Evolutionary conservation across 2,888 invertebrate species (phyloP).

Genomic region (Oxycera nigricornis): DNA sequence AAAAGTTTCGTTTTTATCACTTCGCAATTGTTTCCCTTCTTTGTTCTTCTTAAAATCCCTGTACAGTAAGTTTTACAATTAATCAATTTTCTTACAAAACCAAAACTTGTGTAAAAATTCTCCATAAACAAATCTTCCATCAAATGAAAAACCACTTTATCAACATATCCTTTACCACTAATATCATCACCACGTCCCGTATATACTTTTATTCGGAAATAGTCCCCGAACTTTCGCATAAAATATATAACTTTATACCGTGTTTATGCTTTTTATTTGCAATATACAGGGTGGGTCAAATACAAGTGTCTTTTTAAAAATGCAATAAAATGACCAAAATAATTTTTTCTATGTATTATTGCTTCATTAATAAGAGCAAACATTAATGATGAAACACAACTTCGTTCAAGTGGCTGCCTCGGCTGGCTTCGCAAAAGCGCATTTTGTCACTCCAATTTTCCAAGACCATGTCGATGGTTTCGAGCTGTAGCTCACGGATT

Average conservation of each 20-base stretch:
- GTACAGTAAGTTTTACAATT: slow-evolving; percentile 22
- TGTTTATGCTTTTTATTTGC: no score
- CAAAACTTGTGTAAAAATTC: slow-evolving; percentile 30
- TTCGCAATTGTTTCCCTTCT: slow-evolving; percentile 1
- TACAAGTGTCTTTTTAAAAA: slow-evolving; percentile 2
- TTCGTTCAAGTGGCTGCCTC: not conserved
- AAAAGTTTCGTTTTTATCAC: no score
- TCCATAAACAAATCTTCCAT: slow-evolving; percentile 8
- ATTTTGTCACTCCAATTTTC: slow-evolving; percentile 1
- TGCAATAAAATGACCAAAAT: not conserved
- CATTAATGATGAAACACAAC: not conserved
- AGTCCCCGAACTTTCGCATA: no score
- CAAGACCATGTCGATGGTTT: slow-evolving; percentile 5
- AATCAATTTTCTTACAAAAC: not conserved
- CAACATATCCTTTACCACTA: not conserved
- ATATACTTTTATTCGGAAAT: slow-evolving; percentile 24
- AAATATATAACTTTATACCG: no score
- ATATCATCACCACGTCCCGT: not conserved
- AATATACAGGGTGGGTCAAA: not conserved
- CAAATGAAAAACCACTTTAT: no score
- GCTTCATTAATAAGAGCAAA: not conserved
- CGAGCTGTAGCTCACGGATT: not conserved
- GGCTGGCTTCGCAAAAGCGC: not conserved
- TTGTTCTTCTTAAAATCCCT: slow-evolving; percentile 22
- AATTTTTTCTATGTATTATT: not conserved